Conservation (phyloP, 2,888 invertebrate genomes). For the Eupelmus urozonus region DNA sequence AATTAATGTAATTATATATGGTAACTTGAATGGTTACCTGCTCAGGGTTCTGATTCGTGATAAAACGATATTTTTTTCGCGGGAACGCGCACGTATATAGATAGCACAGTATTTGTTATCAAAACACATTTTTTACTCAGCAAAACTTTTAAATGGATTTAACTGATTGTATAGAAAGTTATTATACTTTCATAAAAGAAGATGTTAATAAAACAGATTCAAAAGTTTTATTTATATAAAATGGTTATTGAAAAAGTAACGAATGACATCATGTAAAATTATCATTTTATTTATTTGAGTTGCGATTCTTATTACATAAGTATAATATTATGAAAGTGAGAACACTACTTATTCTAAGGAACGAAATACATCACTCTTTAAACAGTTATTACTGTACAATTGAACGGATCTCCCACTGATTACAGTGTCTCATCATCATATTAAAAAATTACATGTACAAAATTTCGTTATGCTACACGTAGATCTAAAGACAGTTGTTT, state of each 20-base stretch:
- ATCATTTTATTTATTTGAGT: conserved; percentile 42
- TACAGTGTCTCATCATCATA: conserved; percentile 17
- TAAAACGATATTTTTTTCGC: too few species aligned
- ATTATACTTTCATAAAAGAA: not conserved
- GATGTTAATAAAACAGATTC: not conserved
- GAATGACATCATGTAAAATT: conserved; percentile 32
- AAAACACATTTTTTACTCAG: too few species aligned
- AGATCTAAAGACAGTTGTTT: not conserved
- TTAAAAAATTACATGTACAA: conserved; percentile 54
- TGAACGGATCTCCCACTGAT: conserved; percentile 22
- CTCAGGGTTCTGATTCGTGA: too few species aligned
- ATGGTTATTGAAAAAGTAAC: conserved; percentile 2
- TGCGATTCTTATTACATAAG: conserved; percentile 37
- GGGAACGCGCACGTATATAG: too few species aligned
- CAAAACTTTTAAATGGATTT: too few species aligned
- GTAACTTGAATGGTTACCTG: too few species aligned
- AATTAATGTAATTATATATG: too few species aligned
- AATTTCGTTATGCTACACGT: conserved; percentile 42
- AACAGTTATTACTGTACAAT: conserved; percentile 46
- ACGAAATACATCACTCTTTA: conserved; percentile 32
- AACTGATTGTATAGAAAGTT: too few species aligned
- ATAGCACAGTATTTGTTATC: too few species aligned
- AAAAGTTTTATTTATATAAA: not conserved
- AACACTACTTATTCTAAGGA: conserved; percentile 42
- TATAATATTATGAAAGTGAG: conserved; percentile 37